Conservation (phyloP, 2,113 vertebrate genomes). For the Stigmatopora argus region DNA sequence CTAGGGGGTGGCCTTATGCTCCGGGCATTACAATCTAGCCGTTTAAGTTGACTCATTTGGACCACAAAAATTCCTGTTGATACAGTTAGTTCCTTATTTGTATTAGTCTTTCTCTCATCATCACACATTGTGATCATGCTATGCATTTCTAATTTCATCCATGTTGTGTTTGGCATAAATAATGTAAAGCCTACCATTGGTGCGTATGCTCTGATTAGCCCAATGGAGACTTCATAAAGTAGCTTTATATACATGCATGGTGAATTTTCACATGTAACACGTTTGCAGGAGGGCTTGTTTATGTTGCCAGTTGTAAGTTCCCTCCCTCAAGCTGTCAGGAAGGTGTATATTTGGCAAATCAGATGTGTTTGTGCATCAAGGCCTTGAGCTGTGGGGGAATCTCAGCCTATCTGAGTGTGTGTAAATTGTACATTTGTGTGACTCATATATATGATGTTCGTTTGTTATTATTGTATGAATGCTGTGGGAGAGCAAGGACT, state of each 20-base stretch:
- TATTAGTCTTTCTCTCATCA: neutral
- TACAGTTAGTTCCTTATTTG: neutral
- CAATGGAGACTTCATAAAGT: neutral
- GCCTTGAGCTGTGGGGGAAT: conserved; percentile 15
- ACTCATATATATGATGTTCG: neutral
- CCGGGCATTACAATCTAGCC: too few species aligned
- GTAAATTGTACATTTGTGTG: conserved; percentile 23
- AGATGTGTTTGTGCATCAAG: conserved; percentile 22
- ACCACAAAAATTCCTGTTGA: neutral
- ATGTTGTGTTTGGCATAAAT: neutral
- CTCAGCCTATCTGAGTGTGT: conserved; percentile 14
- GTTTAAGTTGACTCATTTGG: neutral
- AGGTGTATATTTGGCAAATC: conserved; percentile 28
- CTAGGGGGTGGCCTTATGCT: too few species aligned
- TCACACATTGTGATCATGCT: neutral
- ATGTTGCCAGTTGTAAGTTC: neutral
- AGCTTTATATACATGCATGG: neutral
- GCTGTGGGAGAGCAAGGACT: conserved; percentile 12
- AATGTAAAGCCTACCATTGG: neutral
- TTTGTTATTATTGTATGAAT: conserved; percentile 9
- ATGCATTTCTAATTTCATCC: neutral
- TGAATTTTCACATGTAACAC: neutral
- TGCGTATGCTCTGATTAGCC: neutral
- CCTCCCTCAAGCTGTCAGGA: conserved; percentile 22
- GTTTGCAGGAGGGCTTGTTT: neutral